These are phyloP conservation scores for Malacoraja senta DNA, from an alignment of 2,797 vertebrate species.

Conservation along the genomic window DNA sequence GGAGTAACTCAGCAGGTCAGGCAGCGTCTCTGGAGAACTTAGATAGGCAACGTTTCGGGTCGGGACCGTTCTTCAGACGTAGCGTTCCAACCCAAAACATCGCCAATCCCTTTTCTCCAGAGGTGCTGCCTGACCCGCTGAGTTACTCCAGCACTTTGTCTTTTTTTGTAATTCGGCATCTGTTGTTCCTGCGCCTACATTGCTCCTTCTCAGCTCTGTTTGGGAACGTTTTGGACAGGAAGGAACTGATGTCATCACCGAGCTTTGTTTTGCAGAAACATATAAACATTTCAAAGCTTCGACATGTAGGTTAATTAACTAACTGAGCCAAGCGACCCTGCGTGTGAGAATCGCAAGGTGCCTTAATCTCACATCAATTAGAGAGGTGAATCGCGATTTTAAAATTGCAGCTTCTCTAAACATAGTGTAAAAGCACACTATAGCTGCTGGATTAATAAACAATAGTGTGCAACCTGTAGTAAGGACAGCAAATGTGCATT, in stretches of 20 bases:
- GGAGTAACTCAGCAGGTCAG: too few species aligned
- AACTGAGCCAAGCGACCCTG: conserved; percentile 43
- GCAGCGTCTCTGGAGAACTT: too few species aligned
- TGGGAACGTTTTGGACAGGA: conserved; percentile 55
- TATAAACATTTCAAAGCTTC: conserved; percentile 44
- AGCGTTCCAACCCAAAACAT: too few species aligned
- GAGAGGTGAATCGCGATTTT: neutral
- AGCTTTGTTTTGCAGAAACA: conserved; percentile 55
- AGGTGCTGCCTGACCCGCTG: too few species aligned
- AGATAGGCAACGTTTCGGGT: too few species aligned
- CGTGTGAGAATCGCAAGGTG: conserved; percentile 16
- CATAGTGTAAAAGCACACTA: neutral
- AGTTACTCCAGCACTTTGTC: too few species aligned
- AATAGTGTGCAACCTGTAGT: too few species aligned
- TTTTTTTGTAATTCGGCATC: too few species aligned
- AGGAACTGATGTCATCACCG: conserved; percentile 59
- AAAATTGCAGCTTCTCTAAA: too few species aligned
- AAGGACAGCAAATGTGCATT: neutral
- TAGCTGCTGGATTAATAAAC: neutral
- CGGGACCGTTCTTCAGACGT: too few species aligned
- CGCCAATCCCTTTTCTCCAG: too few species aligned
- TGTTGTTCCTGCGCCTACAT: too few species aligned
- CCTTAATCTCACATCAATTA: conserved; percentile 31
- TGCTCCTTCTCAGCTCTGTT: conserved; percentile 56
- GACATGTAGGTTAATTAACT: conserved; percentile 29